Evolutionary conservation across 1,140 invertebrate species (phyloP), one percentile per base, ranked within the genome.

Genomic region (Monomorium pharaonis): DNA sequence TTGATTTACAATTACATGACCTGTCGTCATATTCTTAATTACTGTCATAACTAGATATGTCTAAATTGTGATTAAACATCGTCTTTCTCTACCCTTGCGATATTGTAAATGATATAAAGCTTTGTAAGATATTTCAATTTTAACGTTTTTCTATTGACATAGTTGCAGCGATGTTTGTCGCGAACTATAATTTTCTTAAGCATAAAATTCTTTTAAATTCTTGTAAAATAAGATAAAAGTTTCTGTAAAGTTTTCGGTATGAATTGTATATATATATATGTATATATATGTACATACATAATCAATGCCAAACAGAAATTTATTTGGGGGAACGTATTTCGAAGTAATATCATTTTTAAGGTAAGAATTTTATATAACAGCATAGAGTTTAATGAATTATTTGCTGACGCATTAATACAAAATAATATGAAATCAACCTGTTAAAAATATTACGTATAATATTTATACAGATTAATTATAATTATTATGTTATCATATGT

Each of bases 291-390:
- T 60, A 47, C 44, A 69, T 60, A 74, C 21, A 58, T 72, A 88
- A 60, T 49, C 60, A 87, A 87, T 77, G 58, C 44, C 76, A 84
- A 84, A 63, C 47, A 77, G 72, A 69, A 86, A 88, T 24, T 21
- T 70, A 58, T 67, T 67, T 67, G 37, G 2, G 65, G 54, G 21
- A 85, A 87, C 27, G 10, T 86, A 81, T 60, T 60, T 76, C 54
- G 21, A 70, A 62, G 81, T 84, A 84, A 65, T 77, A 85, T 81
- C 76, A 87, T 84, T 83, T 74, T 74, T 63, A 27, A 89, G 88
- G 88, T 89, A 86, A 89, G 87, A 30, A 76, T 74, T 70, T 49
- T 60, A 27, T n/a, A 69, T 65, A 69, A 69, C n/a, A 65, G 51
- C 21, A 74, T 44, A 51, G 14, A 18, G 0, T 56, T 60, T 12